Evolutionary conservation across 2,113 vertebrate species (phyloP).

Genomic region (Triplophysa tibetana): DNA sequence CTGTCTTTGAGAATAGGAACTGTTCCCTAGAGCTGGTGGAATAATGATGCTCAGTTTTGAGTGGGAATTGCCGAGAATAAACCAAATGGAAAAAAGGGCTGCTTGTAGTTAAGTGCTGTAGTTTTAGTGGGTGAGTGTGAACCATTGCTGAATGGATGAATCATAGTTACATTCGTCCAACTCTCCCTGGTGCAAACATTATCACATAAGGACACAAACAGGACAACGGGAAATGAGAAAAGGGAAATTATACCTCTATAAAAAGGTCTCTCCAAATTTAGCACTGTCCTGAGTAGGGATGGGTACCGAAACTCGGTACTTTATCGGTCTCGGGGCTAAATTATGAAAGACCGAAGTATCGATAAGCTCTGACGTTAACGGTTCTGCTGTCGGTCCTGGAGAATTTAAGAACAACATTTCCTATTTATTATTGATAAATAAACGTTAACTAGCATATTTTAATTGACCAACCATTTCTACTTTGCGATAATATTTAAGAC

Average conservation of each 20-base stretch:
- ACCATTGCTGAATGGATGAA: background rate
- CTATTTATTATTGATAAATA: too few relatives aligned
- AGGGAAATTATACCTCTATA: slow-evolving; percentile 29
- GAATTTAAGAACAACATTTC: too few relatives aligned
- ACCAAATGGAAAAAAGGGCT: background rate
- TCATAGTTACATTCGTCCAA: slow-evolving; percentile 9
- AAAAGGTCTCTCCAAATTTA: slow-evolving; percentile 30
- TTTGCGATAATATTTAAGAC: too few relatives aligned
- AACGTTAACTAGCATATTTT: too few relatives aligned
- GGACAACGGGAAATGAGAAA: background rate
- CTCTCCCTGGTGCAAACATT: slow-evolving; percentile 16
- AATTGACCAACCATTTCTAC: too few relatives aligned
- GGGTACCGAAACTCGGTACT: too few relatives aligned
- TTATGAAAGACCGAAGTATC: too few relatives aligned
- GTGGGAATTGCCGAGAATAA: background rate
- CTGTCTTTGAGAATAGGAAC: too few relatives aligned
- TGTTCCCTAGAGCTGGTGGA: too few relatives aligned
- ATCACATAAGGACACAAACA: slow-evolving; percentile 6
- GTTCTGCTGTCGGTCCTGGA: too few relatives aligned
- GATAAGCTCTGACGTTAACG: too few relatives aligned
- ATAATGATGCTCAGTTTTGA: background rate
- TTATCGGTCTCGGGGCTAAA: too few relatives aligned
- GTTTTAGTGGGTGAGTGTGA: background rate
- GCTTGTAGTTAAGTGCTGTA: background rate
- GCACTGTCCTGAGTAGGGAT: slow-evolving; percentile 23